Evolutionary conservation across 1,140 invertebrate species (phyloP), one percentile per base, ranked within the genome.

Genomic region (Apis laboriosa): DNA sequence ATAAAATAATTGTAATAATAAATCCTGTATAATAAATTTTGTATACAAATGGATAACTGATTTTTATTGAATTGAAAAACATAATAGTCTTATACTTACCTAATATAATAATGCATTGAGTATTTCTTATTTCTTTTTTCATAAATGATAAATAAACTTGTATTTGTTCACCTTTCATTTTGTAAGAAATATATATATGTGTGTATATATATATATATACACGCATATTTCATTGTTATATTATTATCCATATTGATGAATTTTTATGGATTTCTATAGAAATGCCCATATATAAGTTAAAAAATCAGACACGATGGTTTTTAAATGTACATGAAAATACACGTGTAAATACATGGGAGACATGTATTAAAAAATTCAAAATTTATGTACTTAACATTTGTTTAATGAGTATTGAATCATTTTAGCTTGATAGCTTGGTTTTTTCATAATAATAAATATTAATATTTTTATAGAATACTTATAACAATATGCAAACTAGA

Each of bases 41-140:
- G 9, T 70, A 70, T 80, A 67, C 34, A 63, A 72, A 75, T 61
- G 17, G 15, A 55, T 43, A 79, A 53, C 53, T 74, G 8, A 49
- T 24, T 76, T 64, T 80, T 71, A 71, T 9, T 61, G 28, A 19
- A 58, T 28, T 60, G 66, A 75, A 80, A 76, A 83, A 56, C 49
- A 2, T 77, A 75, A 55, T 64, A 43, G 34, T 43, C 34, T 43
- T 43, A 63, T 67, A 86, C 84, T 86, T 86, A 86, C 84, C 84
- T 86, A 71, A 24, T 71, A 86, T 73, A 55, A 72, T 49, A 56
- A 60, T 77, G 84, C 68, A 85, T 85, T 77, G 68, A 85, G 66
- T 68, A 24, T 24, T 63, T 24, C 24, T 24, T 63, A 43, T 63
- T 61, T 58, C 12, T 63, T 74, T 61, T 80, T 75, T 34, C 2